Evolutionary conservation across 2,888 invertebrate species (phyloP).

Genomic region (Latrodectus elegans): DNA sequence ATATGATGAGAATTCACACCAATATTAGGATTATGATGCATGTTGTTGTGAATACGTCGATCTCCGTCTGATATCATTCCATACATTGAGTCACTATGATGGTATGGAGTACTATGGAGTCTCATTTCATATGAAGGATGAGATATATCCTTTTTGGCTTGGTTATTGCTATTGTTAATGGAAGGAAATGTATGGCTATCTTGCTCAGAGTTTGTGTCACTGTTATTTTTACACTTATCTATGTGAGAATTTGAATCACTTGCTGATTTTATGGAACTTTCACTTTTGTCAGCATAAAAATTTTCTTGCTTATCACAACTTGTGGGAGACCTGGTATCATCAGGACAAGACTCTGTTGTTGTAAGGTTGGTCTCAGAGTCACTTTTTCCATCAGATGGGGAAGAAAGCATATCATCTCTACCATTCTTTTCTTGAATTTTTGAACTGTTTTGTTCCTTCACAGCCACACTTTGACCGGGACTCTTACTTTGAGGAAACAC

Average conservation of each 20-base stretch:
- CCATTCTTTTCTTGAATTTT: slow-evolving; percentile 52
- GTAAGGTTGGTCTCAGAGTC: slow-evolving; percentile 61
- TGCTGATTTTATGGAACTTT: slow-evolving; percentile 40
- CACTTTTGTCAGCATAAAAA: slow-evolving; percentile 47
- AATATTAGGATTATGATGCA: slow-evolving; percentile 48
- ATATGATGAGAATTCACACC: slow-evolving; percentile 42
- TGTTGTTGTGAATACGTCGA: slow-evolving; percentile 33
- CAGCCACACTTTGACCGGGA: slow-evolving; percentile 27
- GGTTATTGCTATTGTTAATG: slow-evolving; percentile 63
- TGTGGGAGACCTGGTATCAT: slow-evolving; percentile 57
- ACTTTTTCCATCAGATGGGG: slow-evolving; percentile 55
- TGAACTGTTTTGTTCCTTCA: slow-evolving; percentile 42
- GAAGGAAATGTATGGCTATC: slow-evolving; percentile 62
- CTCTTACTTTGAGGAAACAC: slow-evolving; percentile 53
- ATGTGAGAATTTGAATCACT: slow-evolving; percentile 49
- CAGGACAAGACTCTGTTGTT: slow-evolving; percentile 61
- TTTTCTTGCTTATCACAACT: slow-evolving; percentile 62
- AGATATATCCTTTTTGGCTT: slow-evolving; percentile 51
- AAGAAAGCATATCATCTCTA: slow-evolving; percentile 43
- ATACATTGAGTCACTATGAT: slow-evolving; percentile 53
- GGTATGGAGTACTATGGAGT: slow-evolving; percentile 35
- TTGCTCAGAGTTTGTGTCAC: slow-evolving; percentile 43
- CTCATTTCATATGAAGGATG: slow-evolving; percentile 59
- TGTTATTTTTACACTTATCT: slow-evolving; percentile 44
- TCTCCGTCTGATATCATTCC: slow-evolving; percentile 56